Percentiles rank a stretch among this genome's conserved stretches.
Conservation (phyloP, 2,113 vertebrate genomes). For the Muntiacus muntjak region DNA sequence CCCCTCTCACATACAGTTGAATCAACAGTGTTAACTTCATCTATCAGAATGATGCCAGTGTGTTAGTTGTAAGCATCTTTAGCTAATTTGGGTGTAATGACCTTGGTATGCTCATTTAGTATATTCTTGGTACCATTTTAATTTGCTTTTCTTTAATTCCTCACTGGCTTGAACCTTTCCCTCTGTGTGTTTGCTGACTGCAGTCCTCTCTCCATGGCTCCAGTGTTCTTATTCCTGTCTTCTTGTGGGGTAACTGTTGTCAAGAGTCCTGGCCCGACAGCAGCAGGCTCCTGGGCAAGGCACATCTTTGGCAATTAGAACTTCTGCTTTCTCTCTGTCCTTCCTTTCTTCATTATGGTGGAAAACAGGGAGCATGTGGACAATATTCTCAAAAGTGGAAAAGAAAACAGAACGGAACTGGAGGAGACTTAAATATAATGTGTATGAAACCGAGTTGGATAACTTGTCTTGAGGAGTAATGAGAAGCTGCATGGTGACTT, state of each 20-base stretch:
- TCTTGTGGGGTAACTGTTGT: neutral
- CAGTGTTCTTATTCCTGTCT: neutral
- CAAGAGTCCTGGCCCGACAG: neutral
- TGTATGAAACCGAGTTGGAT: neutral
- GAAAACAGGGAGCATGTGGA: neutral
- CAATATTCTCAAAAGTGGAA: neutral
- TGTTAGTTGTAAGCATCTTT: neutral
- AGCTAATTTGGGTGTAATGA: neutral
- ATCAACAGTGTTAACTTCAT: neutral
- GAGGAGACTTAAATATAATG: neutral
- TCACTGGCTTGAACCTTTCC: neutral
- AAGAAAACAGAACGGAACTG: neutral
- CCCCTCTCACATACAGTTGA: neutral
- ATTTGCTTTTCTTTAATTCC: constrained; percentile 24
- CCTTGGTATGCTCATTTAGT: neutral
- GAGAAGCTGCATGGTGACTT: neutral
- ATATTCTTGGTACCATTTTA: neutral
- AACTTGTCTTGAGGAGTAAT: neutral
- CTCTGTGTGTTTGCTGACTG: neutral
- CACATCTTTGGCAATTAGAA: neutral
- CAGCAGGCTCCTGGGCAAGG: neutral
- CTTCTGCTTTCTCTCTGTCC: neutral
- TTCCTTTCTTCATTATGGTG: neutral
- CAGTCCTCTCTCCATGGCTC: neutral
- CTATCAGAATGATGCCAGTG: neutral